phyloP scores from a whole-genome alignment of 2,113 vertebrate species.

The Phylloscopus trochilus region DNA sequence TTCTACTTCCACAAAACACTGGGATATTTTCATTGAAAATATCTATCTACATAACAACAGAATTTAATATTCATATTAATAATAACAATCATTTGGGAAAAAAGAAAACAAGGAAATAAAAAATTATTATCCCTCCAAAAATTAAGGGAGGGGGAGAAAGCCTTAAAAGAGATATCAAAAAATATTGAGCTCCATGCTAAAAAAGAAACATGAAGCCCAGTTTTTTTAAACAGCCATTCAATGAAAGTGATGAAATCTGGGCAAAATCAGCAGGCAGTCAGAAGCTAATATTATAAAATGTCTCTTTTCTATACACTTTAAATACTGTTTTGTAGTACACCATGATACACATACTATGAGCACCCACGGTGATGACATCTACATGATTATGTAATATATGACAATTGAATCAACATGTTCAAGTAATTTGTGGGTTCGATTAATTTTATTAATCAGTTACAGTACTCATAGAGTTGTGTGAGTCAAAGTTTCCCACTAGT shows the following conservation, averaged over 20 bases:
- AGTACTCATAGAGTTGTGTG: neutral
- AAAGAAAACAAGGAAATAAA: neutral
- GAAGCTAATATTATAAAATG: neutral
- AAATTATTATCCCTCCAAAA: neutral
- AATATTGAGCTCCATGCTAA: neutral
- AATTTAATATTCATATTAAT: neutral
- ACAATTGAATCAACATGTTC: neutral
- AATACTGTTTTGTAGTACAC: neutral
- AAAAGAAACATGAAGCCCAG: neutral
- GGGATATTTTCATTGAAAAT: neutral
- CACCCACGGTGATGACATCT: neutral
- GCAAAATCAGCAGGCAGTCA: neutral
- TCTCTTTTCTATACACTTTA: neutral
- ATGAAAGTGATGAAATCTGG: neutral
- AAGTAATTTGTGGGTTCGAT: neutral
- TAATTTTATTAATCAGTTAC: neutral
- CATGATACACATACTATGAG: neutral
- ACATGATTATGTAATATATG: neutral
- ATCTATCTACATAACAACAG: neutral
- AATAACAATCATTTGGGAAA: neutral
- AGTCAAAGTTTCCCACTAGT: neutral
- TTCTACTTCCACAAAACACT: neutral
- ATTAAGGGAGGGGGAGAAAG: rapidly evolving
- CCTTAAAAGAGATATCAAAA: neutral
- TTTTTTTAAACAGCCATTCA: neutral